Percentiles rank a stretch among this genome's conserved stretches.
phyloP scores from a whole-genome alignment of 1,140 invertebrate genomes.

The Cydia amplana region DNA sequence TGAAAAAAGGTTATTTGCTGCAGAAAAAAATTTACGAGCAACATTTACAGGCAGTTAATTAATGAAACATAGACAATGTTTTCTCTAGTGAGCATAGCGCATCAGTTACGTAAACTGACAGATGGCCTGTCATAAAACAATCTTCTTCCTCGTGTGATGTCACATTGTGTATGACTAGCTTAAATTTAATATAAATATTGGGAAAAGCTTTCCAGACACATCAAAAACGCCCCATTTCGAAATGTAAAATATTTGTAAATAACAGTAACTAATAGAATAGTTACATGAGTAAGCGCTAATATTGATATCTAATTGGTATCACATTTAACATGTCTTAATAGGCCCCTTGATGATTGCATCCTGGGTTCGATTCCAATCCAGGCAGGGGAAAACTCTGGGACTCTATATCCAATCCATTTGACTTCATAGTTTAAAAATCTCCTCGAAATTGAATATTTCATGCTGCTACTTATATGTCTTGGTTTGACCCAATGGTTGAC shows the following conservation, averaged over 20 bases:
- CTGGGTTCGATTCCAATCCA: no score
- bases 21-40: neutral
- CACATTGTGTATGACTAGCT: constrained; percentile 13
- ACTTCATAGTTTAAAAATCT: no score
- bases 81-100: neutral
- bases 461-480: no score
- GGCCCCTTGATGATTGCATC: no score
- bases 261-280: no score
- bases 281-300: no score
- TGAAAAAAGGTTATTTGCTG: neutral
- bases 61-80: neutral
- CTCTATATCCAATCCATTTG: no score
- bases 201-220: neutral
- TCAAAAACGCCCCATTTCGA: neutral
- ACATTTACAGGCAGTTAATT: neutral
- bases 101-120: constrained; percentile 19
- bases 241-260: neutral
- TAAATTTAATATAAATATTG: constrained; percentile 10
- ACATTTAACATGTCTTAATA: no score
- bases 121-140: constrained; percentile 25
- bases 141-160: neutral
- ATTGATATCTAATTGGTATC: no score
- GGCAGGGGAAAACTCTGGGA: no score
- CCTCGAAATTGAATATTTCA: no score
- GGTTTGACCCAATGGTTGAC: no score